phyloP scores from a whole-genome alignment of 2,797 vertebrate genomes.

The Setipinna tenuifilis region DNA sequence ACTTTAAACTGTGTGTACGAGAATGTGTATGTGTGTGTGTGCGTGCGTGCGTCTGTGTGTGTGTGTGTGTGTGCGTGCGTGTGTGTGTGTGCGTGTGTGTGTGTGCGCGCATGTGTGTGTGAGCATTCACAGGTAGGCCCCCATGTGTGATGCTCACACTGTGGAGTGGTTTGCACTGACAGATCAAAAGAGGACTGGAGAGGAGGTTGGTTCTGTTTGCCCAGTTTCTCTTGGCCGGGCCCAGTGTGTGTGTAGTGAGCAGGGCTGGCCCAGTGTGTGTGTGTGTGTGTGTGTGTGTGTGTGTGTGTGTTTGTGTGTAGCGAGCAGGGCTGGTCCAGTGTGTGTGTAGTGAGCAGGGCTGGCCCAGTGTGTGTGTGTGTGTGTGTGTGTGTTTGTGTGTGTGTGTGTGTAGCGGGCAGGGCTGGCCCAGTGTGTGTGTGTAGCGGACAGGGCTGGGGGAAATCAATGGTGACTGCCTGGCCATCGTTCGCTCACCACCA shows the following conservation, averaged over 20 bases:
- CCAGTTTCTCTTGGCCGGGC: constrained; percentile 34
- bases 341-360: constrained; percentile 50
- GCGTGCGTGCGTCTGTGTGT: not conserved
- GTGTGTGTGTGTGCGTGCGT: not conserved
- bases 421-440: constrained; percentile 44
- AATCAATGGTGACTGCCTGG: constrained; percentile 46
- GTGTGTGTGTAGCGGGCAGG: too few relatives aligned
- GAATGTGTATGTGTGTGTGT: not conserved
- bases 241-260: constrained; percentile 37
- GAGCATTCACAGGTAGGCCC: too few relatives aligned
- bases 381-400: too few relatives aligned
- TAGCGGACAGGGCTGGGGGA: constrained; percentile 44
- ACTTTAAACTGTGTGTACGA: not conserved
- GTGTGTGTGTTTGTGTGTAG: too few relatives aligned
- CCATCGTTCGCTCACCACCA: constrained; percentile 49
- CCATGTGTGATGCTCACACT: not conserved
- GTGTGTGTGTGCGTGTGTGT: not conserved
- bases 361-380: too few relatives aligned
- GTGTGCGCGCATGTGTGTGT: too few relatives aligned
- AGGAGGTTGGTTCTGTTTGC: not conserved
- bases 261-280: too few relatives aligned
- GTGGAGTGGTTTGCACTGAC: not conserved
- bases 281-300: too few relatives aligned
- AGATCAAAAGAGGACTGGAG: not conserved
- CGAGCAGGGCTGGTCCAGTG: too few relatives aligned